These are phyloP conservation scores for Cygnus buccinator DNA, from an alignment of 2,113 vertebrate species.

Conservation along the genomic window DNA sequence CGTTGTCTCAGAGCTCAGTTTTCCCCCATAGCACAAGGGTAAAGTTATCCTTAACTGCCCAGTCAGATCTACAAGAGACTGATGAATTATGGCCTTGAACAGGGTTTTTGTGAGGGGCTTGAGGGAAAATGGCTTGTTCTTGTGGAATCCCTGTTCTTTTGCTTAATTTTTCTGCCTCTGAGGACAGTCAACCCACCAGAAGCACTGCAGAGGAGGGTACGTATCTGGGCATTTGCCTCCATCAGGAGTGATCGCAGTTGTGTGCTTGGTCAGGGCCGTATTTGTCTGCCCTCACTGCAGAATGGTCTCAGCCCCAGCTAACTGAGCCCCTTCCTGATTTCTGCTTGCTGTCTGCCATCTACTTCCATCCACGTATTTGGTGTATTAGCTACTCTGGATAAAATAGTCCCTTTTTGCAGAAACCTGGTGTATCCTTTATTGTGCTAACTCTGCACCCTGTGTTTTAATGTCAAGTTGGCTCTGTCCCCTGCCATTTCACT, in stretches of 20 bases:
- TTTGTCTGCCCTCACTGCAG: not conserved
- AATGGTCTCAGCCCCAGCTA: not conserved
- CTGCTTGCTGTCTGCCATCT: not conserved
- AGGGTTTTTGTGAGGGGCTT: not conserved
- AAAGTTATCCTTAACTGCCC: not conserved
- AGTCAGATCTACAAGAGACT: not conserved
- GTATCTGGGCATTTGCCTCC: not conserved
- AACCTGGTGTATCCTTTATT: not conserved
- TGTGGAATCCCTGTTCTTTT: not conserved
- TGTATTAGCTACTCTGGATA: not conserved
- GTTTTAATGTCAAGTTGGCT: not conserved
- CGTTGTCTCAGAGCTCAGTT: not conserved
- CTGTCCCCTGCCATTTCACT: not conserved
- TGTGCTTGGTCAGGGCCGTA: no score
- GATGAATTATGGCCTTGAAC: not conserved
- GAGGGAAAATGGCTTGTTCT: not conserved
- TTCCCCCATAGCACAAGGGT: not conserved
- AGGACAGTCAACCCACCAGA: fast-evolving
- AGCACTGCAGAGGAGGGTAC: not conserved
- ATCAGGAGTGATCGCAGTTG: fast-evolving
- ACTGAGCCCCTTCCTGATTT: not conserved
- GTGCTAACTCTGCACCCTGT: not conserved
- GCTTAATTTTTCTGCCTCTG: not conserved
- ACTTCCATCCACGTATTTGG: not conserved
- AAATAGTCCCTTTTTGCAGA: not conserved